These are phyloP conservation scores for Synanceia verrucosa DNA, from an alignment of 2,797 vertebrate genomes.

Conservation along the genomic window DNA sequence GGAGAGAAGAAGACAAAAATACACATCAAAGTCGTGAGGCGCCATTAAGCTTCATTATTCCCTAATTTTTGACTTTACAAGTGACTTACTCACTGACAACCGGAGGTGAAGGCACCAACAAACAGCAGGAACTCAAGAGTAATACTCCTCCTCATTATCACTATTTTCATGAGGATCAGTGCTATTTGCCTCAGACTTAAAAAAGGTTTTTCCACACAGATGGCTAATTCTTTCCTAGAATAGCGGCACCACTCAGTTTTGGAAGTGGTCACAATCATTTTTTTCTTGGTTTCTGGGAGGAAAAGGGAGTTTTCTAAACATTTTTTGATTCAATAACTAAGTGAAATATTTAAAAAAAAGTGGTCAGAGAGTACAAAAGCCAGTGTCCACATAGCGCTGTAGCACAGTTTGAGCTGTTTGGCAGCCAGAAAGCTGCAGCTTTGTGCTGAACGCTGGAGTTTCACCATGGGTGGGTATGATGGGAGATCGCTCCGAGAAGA, in stretches of 20 bases:
- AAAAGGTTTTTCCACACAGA: constrained; percentile 63
- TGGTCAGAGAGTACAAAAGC: neutral
- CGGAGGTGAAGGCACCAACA: constrained; percentile 54
- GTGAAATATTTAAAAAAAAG: neutral
- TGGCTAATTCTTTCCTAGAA: constrained; percentile 53
- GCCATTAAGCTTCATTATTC: constrained; percentile 29
- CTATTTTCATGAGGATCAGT: constrained; percentile 64
- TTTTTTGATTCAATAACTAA: constrained; percentile 1
- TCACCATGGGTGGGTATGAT: constrained; percentile 40
- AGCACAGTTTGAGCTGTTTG: neutral
- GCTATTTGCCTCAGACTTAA: constrained; percentile 56
- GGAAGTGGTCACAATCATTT: constrained; percentile 10
- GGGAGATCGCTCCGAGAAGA: constrained; percentile 46
- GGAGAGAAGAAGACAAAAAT: neutral
- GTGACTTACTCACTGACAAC: constrained; percentile 37
- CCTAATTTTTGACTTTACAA: constrained; percentile 28
- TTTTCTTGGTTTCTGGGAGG: neutral
- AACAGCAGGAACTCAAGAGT: constrained; percentile 49
- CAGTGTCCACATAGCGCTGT: neutral
- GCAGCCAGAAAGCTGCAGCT: constrained; percentile 6
- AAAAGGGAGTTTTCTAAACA: neutral
- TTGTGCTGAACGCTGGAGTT: constrained; percentile 8
- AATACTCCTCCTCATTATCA: constrained; percentile 56
- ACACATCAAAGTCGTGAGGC: constrained; percentile 4
- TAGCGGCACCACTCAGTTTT: constrained; percentile 14